These are phyloP conservation scores for Cecidostiba fungosa DNA, from an alignment of 2,888 invertebrate genomes.

Conservation along the genomic window DNA sequence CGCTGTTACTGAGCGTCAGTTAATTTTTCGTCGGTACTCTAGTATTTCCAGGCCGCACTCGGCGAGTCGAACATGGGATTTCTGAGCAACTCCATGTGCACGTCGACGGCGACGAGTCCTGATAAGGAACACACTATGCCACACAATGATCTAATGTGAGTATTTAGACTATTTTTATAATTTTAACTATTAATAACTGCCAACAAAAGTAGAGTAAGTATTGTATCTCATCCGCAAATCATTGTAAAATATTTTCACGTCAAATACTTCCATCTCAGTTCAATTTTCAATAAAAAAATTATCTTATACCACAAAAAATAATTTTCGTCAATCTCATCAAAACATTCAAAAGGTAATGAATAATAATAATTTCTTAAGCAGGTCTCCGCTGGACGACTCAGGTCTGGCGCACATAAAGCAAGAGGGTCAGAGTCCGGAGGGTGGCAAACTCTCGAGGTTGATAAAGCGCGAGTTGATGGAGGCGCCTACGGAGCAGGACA, in stretches of 20 bases:
- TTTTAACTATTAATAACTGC: not conserved
- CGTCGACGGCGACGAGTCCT: constrained; percentile 80
- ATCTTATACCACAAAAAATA: too few species aligned
- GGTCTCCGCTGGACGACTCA: constrained; percentile 79
- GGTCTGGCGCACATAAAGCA: constrained; percentile 76
- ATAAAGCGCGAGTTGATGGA: constrained; percentile 78
- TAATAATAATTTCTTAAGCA: constrained; percentile 58
- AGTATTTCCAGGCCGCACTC: constrained; percentile 82
- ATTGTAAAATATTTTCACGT: too few species aligned
- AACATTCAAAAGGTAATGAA: not conserved
- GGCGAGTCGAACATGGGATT: constrained; percentile 83
- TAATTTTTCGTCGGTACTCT: constrained; percentile 74
- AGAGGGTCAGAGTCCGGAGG: constrained; percentile 77
- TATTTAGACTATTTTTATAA: constrained; percentile 36
- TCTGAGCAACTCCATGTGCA: constrained; percentile 80
- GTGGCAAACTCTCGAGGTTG: constrained; percentile 78
- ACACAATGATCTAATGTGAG: constrained; percentile 79
- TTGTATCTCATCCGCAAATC: not conserved
- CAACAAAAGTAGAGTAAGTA: not conserved
- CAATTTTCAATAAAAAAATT: too few species aligned
- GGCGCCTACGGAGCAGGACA: constrained; percentile 74
- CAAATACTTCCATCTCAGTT: too few species aligned
- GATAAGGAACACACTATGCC: constrained; percentile 79
- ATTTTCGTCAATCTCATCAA: too few species aligned
- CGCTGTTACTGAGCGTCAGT: constrained; percentile 31